Conservation (phyloP, 2,797 vertebrate species). For the Anabas testudineus region DNA sequence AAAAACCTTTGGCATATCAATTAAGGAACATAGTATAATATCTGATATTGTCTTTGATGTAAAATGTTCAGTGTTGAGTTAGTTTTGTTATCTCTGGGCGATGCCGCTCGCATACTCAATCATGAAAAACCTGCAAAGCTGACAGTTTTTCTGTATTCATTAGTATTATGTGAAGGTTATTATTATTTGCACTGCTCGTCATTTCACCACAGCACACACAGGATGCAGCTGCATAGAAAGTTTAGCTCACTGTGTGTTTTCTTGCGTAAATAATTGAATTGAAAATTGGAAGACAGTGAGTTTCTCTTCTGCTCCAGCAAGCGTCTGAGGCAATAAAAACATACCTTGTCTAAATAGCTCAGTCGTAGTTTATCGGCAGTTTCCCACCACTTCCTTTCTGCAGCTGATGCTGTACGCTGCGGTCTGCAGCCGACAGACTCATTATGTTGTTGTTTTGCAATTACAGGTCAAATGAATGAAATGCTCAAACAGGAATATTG, state of each 20-base stretch:
- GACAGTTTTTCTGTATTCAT: conserved; percentile 15
- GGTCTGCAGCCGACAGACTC: conserved; percentile 26
- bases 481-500: conserved; percentile 29
- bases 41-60: conserved; percentile 23
- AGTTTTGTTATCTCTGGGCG: conserved; percentile 11
- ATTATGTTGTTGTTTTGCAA: conserved; percentile 67
- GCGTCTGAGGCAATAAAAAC: conserved; percentile 44
- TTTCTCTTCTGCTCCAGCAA: conserved; percentile 45
- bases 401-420: conserved; percentile 10
- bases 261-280: conserved; percentile 60
- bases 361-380: conserved; percentile 28
- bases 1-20: conserved; percentile 14
- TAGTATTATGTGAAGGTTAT: conserved; percentile 46
- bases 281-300: conserved; percentile 51
- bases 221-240: conserved; percentile 35
- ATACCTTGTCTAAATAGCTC: conserved; percentile 40
- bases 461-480: conserved; percentile 61
- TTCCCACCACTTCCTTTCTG: conserved; percentile 31
- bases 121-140: conserved; percentile 15
- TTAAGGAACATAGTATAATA: background rate
- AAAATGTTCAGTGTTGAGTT: conserved; percentile 5
- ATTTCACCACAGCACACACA: conserved; percentile 17
- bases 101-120: conserved; percentile 15
- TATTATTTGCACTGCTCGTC: conserved; percentile 29
- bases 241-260: conserved; percentile 28